Evolutionary conservation across 2,888 invertebrate species (phyloP), one percentile per base, ranked within the genome.

Genomic region (Lasioglossum lativentre): DNA sequence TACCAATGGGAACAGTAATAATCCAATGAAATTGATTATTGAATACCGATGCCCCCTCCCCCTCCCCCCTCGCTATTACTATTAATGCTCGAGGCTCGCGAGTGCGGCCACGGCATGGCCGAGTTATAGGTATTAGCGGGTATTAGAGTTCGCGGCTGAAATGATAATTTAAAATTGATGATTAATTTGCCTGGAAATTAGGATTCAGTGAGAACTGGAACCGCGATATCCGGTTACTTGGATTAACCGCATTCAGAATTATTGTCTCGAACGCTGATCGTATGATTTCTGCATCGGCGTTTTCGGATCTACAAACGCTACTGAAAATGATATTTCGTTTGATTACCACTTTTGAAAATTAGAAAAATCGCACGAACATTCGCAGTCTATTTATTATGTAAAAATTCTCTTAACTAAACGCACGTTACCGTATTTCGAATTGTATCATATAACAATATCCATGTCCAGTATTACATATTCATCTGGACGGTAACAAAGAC

Each of bases 11-110:
- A 86, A 80, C 86, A 80, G 84, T 78, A 86, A 80, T 86, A 86
- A 86, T 86, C 86, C 86, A 80, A 75, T 75, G 86, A 86, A 86
- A 86, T 86, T 86, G 84, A 86, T 86, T 86, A 86, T 86, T 80
- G 85, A 84, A 86, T 86, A 75, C 84, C 84, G 77, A 83, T 86
- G 80, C 52, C 45, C 77, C 52, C 23, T 12, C 4, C 52, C 23
- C n/a, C 4, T 1, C 12, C 4, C 56, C 56, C 12, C 12, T 23
- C 10, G 56, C 71, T 66, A 59, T 83, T 82, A 74, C 74, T 80
- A 86, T 86, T 86, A 86, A 83, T 80, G 84, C 77, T 23, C 52
- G 71, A 27, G 70, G 74, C 40, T 34, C 56, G 70, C 47, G 75
- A 66, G 40, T 38, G 66, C 45, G 47, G 27, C 30, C 52, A 40